Evolutionary conservation across 2,888 invertebrate genomes (phyloP).

Genomic region (Neoaliturus tenellus): DNA sequence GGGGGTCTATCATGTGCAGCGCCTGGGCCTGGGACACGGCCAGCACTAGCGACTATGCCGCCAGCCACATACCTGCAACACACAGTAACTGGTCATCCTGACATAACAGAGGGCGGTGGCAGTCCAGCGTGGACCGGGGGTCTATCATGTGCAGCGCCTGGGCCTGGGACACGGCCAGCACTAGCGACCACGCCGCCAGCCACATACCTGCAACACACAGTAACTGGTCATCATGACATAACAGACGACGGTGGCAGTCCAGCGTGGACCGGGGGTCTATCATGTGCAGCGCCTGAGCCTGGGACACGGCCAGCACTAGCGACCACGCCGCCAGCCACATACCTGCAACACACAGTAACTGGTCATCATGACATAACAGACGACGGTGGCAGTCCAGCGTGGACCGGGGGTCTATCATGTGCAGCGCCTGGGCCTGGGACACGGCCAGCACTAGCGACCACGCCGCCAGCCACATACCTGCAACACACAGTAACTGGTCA

Average conservation of each 20-base stretch:
- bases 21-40: conserved; percentile 61
- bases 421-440: conserved; percentile 62
- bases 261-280: conserved; percentile 73
- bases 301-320: conserved; percentile 56
- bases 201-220: conserved; percentile 71
- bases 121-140: conserved; percentile 77
- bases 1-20: conserved; percentile 69
- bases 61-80: conserved; percentile 41
- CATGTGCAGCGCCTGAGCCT: conserved; percentile 64
- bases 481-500: conserved; percentile 80
- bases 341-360: conserved; percentile 76
- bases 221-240: conserved; percentile 83
- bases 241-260: conserved; percentile 79
- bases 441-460: conserved; percentile 49
- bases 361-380: conserved; percentile 79
- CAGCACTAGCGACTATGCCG: conserved; percentile 34
- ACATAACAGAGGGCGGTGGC: conserved; percentile 80
- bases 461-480: conserved; percentile 45
- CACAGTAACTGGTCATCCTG: conserved; percentile 77
- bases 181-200: conserved; percentile 37
- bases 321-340: conserved; percentile 48
- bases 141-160: conserved; percentile 67
- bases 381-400: conserved; percentile 82
- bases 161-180: conserved; percentile 61
- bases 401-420: conserved; percentile 70